These are phyloP conservation scores for Pollenia labialis DNA, from an alignment of 2,888 invertebrate genomes.

Conservation along the genomic window DNA sequence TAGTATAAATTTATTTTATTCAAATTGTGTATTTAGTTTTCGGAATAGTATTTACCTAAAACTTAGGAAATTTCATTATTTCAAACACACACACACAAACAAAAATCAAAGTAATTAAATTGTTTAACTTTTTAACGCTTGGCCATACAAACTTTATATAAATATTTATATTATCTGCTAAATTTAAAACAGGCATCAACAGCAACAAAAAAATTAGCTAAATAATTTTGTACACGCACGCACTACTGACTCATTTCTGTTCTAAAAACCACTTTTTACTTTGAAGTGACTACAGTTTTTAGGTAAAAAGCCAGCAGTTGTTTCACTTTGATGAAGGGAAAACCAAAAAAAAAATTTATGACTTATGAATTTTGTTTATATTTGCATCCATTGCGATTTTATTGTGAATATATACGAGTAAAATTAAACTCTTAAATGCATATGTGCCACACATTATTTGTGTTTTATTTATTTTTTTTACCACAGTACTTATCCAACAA, in stretches of 20 bases:
- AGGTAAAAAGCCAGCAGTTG: neutral
- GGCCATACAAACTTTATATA: slow-evolving; percentile 65
- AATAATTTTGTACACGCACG: slow-evolving; percentile 60
- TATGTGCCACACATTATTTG: neutral
- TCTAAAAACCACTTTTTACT: slow-evolving; percentile 56
- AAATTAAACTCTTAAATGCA: neutral
- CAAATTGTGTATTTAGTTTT: slow-evolving; percentile 57
- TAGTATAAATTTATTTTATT: slow-evolving; percentile 32
- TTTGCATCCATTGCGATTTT: slow-evolving; percentile 6
- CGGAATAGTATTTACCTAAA: slow-evolving; percentile 61
- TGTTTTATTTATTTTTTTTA: slow-evolving; percentile 14
- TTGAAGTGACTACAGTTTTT: slow-evolving; percentile 52
- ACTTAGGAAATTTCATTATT: slow-evolving; percentile 50
- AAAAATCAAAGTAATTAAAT: slow-evolving; percentile 68
- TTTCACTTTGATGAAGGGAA: slow-evolving; percentile 20
- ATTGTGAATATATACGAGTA: neutral
- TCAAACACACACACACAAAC: slow-evolving; percentile 22
- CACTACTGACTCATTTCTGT: slow-evolving; percentile 47
- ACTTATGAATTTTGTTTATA: slow-evolving; percentile 3
- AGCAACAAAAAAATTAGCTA: slow-evolving; percentile 46
- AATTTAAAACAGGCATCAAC: slow-evolving; percentile 30
- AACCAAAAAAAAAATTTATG: slow-evolving; percentile 3
- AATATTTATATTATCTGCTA: slow-evolving; percentile 69
- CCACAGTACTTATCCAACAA: neutral
- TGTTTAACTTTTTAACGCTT: slow-evolving; percentile 68